phyloP scores from a whole-genome alignment of 2,113 vertebrate species.

The Oreochromis spilurus region DNA sequence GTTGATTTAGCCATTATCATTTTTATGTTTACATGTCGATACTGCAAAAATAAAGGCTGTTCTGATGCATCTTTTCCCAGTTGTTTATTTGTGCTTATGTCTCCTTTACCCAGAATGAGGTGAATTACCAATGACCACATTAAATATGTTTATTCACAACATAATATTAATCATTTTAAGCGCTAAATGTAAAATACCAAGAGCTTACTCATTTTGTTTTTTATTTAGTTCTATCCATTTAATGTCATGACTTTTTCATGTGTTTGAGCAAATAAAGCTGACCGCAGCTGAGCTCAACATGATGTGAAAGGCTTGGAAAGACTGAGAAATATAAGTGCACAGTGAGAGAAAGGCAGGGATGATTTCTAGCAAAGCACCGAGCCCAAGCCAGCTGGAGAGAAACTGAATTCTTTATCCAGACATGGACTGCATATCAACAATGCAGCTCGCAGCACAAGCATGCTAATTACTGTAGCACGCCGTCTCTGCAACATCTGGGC shows the following conservation, averaged over 20 bases:
- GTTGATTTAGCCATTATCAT: not conserved
- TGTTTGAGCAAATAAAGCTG: not conserved
- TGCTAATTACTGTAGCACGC: conserved; percentile 28
- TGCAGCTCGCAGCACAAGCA: conserved; percentile 21
- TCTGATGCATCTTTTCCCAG: not conserved
- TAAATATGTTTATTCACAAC: not conserved
- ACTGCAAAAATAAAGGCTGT: not conserved
- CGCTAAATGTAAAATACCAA: fast-evolving
- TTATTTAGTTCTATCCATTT: not conserved
- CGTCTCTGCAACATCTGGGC: conserved; percentile 30
- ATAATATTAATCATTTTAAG: fast-evolving
- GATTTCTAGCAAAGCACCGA: not conserved
- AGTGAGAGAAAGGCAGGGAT: not conserved
- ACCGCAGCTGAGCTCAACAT: not conserved
- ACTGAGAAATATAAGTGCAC: not conserved
- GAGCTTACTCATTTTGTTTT: not conserved
- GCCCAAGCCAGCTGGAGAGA: not conserved
- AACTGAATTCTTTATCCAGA: conserved; percentile 23
- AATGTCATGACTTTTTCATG: not conserved
- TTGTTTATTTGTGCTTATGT: not conserved
- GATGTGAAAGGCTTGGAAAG: not conserved
- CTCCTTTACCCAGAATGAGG: not conserved
- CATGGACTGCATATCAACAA: conserved; percentile 32
- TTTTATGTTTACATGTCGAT: not conserved
- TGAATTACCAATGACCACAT: not conserved